phyloP scores from a whole-genome alignment of 2,113 vertebrate genomes.

The cat (Felis catus) region F.catus_Fca126_mat1.0 CM031412.1:20393001-20393500 shows the following conservation, averaged over 20 bases:
- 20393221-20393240: background rate
- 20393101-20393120: background rate
- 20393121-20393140: background rate
- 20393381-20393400: too few relatives aligned
- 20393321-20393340: background rate
- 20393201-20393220: fast-evolving
- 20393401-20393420: too few relatives aligned
- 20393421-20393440: too few relatives aligned
- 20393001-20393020: background rate
- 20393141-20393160: background rate
- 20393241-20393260: background rate
- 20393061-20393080: background rate
- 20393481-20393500: too few relatives aligned
- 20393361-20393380: too few relatives aligned
- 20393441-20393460: too few relatives aligned
- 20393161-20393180: background rate
- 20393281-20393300: too few relatives aligned
- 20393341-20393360: background rate
- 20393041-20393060: background rate
- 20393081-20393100: background rate
- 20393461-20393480: too few relatives aligned
- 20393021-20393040: background rate
- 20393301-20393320: background rate
- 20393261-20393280: background rate
- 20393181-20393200: background rate